Evolutionary conservation across 2,888 invertebrate species (phyloP).

Genomic region (Rapana venosa): DNA sequence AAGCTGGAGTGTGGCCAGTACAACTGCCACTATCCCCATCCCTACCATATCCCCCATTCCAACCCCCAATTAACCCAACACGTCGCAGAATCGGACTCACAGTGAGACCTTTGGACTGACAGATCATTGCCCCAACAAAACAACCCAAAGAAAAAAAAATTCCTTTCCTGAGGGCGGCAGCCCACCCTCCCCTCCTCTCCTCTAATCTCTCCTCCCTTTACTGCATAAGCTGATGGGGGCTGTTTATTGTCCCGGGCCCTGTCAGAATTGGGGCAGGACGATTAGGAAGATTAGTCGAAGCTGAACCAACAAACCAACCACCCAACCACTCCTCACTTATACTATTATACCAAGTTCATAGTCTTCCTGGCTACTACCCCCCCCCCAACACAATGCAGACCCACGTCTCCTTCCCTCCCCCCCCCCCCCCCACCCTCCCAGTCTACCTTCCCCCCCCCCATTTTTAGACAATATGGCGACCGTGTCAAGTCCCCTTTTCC

Average conservation of each 20-base stretch:
- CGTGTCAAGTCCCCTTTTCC: background rate
- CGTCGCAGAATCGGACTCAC: too few relatives aligned
- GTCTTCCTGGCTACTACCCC: too few relatives aligned
- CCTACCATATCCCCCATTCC: too few relatives aligned
- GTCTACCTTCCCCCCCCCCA: background rate
- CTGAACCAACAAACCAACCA: background rate
- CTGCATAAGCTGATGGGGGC: background rate
- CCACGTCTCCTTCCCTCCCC: background rate
- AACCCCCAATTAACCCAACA: too few relatives aligned
- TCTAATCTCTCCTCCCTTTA: background rate
- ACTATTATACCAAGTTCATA: too few relatives aligned
- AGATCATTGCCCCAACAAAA: background rate
- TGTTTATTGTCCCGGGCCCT: constrained; percentile 5
- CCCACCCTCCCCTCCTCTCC: background rate
- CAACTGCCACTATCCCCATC: too few relatives aligned
- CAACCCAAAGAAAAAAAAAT: background rate
- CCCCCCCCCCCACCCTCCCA: background rate
- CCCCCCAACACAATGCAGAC: background rate
- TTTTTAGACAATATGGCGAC: constrained; percentile 10
- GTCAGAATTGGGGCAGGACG: constrained; percentile 13
- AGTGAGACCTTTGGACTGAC: background rate
- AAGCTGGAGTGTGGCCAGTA: too few relatives aligned
- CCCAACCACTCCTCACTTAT: too few relatives aligned
- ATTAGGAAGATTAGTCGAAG: background rate
- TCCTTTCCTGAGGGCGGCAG: background rate